These are phyloP conservation scores for Hypothenemus hampei DNA, from an alignment of 1,140 invertebrate genomes.

Conservation along the genomic window DNA sequence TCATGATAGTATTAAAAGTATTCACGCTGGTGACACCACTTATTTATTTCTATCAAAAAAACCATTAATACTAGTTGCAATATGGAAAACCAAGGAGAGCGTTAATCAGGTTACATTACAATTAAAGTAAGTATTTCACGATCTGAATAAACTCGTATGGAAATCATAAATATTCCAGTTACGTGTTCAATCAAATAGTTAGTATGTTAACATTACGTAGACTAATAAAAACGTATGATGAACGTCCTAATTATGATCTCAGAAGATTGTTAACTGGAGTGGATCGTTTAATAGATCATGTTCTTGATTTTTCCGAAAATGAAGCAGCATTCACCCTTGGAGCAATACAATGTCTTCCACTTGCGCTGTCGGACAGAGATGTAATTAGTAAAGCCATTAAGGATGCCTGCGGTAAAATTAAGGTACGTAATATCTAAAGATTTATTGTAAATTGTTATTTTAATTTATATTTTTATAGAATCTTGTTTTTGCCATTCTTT, in stretches of 20 bases:
- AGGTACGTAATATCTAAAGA: conserved; percentile 49
- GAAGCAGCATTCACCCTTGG: conserved; percentile 84
- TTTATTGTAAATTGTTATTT: neutral
- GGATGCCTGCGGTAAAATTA: conserved; percentile 80
- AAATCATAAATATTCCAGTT: conserved; percentile 50
- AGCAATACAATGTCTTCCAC: conserved; percentile 79
- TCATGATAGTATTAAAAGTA: conserved; percentile 76
- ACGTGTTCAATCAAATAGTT: conserved; percentile 82
- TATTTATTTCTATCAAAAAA: conserved; percentile 86
- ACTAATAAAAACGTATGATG: conserved; percentile 76
- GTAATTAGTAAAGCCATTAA: conserved; percentile 82
- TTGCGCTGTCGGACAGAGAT: conserved; percentile 73
- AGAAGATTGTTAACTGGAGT: conserved; percentile 80
- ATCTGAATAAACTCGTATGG: neutral
- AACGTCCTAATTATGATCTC: conserved; percentile 85
- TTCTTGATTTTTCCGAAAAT: conserved; percentile 79
- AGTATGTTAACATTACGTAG: conserved; percentile 78
- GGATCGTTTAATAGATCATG: conserved; percentile 86
- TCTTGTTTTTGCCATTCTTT: conserved; percentile 89
- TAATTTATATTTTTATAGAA: conserved; percentile 55
- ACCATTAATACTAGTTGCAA: conserved; percentile 84
- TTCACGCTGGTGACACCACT: conserved; percentile 78
- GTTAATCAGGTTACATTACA: conserved; percentile 79
- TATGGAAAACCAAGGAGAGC: conserved; percentile 78
- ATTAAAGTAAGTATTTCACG: conserved; percentile 64